phyloP scores from a whole-genome alignment of 1,140 invertebrate species.

The Limonius californicus region DNA sequence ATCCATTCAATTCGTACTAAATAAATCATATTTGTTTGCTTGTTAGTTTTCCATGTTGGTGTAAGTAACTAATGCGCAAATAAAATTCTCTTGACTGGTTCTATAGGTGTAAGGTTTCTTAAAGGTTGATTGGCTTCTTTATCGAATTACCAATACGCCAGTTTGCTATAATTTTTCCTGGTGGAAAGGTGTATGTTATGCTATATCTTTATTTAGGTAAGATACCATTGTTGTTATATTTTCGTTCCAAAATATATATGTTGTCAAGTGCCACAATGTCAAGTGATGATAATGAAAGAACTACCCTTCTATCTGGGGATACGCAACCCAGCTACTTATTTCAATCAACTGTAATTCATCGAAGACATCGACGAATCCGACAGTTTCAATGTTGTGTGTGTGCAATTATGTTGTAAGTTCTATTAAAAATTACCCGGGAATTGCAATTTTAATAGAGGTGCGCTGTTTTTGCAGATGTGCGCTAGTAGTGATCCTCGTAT shows the following conservation, averaged over 20 bases:
- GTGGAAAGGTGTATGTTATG: not conserved
- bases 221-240: no score
- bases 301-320: not conserved
- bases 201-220: no score
- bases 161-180: not conserved
- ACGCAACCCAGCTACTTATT: not conserved
- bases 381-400: constrained; percentile 69
- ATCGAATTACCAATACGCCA: not conserved
- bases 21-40: no score
- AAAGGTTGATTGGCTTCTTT: constrained; percentile 2
- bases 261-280: no score
- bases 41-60: no score
- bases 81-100: not conserved
- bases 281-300: not conserved
- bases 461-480: constrained; percentile 16
- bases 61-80: not conserved
- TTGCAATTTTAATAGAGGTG: no score
- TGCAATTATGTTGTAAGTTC: constrained; percentile 62
- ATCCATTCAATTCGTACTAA: no score
- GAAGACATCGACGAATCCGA: constrained; percentile 55
- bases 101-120: constrained; percentile 7
- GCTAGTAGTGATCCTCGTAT: constrained; percentile 14
- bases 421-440: no score
- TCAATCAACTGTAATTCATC: not conserved
- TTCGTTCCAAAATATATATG: no score